phyloP scores from a whole-genome alignment of 2,113 vertebrate genomes.

The Rhodinocichla rosea region DNA sequence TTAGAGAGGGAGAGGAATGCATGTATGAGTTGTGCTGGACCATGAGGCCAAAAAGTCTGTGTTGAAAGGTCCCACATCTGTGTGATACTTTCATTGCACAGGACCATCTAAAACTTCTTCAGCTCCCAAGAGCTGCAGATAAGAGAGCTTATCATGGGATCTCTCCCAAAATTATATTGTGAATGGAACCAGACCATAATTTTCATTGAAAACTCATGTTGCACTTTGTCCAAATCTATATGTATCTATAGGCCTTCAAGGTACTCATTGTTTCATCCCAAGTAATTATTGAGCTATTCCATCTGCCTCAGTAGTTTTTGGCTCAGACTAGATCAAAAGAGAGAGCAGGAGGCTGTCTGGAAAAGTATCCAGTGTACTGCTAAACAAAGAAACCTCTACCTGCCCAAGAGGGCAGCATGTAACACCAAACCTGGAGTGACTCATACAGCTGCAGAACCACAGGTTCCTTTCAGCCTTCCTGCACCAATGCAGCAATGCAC shows the following conservation, averaged over 20 bases:
- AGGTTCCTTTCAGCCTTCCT: background rate
- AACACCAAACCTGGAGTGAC: background rate
- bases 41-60: background rate
- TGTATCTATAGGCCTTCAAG: background rate
- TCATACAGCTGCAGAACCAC: background rate
- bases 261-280: background rate
- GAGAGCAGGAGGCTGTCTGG: background rate
- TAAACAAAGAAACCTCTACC: background rate
- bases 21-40: background rate
- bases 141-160: background rate
- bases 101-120: background rate
- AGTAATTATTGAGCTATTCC: background rate
- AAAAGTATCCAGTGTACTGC: background rate
- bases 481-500: background rate
- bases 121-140: background rate
- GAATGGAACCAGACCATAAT: background rate
- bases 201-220: background rate
- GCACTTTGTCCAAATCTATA: background rate
- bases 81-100: fast-evolving
- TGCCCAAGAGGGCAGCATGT: background rate
- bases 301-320: background rate
- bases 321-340: background rate
- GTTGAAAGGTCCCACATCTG: background rate
- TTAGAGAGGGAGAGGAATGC: background rate
- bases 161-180: background rate